phyloP scores from a whole-genome alignment of 2,797 vertebrate species.

The Pampus argenteus region DNA sequence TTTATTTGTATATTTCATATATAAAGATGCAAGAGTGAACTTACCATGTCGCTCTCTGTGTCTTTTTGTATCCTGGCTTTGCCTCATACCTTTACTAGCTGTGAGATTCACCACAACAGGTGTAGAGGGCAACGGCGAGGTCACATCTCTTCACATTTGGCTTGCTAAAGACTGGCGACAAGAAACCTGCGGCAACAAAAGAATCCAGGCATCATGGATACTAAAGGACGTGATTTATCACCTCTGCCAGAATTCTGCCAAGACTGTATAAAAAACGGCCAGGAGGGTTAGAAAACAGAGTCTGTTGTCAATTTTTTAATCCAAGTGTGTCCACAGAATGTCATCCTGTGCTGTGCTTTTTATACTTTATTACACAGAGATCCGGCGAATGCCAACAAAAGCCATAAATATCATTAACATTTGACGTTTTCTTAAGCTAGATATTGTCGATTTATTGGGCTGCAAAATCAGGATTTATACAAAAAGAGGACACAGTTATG shows the following conservation, averaged over 20 bases:
- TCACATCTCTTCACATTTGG: slow-evolving; percentile 84
- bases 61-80: slow-evolving; percentile 47
- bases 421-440: slow-evolving; percentile 22
- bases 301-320: slow-evolving; percentile 78
- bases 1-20: not conserved
- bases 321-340: slow-evolving; percentile 71
- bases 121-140: slow-evolving; percentile 73
- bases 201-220: slow-evolving; percentile 82
- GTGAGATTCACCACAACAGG: slow-evolving; percentile 81
- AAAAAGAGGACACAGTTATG: too few relatives aligned
- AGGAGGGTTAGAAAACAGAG: slow-evolving; percentile 71
- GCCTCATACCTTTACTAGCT: slow-evolving; percentile 58
- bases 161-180: slow-evolving; percentile 87
- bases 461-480: slow-evolving; percentile 5
- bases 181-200: slow-evolving; percentile 79
- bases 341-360: slow-evolving; percentile 57
- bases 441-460: not conserved
- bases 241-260: slow-evolving; percentile 81
- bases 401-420: slow-evolving; percentile 55
- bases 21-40: not conserved
- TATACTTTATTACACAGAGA: slow-evolving; percentile 62
- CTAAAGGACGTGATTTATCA: slow-evolving; percentile 84
- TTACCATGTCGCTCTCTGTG: slow-evolving; percentile 18
- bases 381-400: slow-evolving; percentile 49
- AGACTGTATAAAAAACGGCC: slow-evolving; percentile 76